phyloP scores from a whole-genome alignment of 2,888 invertebrate genomes.

The Drosophila ustulata region DNA sequence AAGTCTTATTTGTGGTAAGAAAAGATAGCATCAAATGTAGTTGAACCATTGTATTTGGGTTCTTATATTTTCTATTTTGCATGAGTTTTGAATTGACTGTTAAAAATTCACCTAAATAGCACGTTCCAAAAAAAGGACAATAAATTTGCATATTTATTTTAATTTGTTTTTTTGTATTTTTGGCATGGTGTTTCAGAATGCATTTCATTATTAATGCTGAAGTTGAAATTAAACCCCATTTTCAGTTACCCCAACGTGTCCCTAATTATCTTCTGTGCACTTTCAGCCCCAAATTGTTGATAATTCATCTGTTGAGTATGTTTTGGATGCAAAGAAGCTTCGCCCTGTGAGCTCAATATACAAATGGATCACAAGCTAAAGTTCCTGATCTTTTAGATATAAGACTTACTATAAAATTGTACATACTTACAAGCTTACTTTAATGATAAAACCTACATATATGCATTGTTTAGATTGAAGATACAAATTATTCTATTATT shows the following conservation, averaged over 20 bases:
- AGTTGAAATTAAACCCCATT: constrained; percentile 9
- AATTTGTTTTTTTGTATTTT: constrained; percentile 30
- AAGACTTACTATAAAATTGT: constrained; percentile 44
- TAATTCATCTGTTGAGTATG: constrained; percentile 77
- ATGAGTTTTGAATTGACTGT: constrained; percentile 43
- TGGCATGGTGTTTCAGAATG: constrained; percentile 63
- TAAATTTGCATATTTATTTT: constrained; percentile 26
- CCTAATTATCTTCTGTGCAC: constrained; percentile 58
- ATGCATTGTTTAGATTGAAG: constrained; percentile 39
- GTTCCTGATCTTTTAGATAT: constrained; percentile 67
- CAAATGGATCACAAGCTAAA: constrained; percentile 57
- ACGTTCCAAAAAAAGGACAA: constrained; percentile 46
- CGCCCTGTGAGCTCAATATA: constrained; percentile 41
- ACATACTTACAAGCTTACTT: constrained; percentile 38
- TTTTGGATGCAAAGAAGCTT: constrained; percentile 73
- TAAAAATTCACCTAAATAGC: constrained; percentile 39
- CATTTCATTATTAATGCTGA: constrained; percentile 32
- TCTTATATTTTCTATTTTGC: constrained; percentile 42
- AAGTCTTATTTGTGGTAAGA: constrained; percentile 46
- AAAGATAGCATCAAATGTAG: constrained; percentile 25
- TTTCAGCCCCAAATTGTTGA: constrained; percentile 80
- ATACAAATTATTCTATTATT: constrained; percentile 33
- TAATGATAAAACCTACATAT: neutral
- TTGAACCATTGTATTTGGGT: constrained; percentile 27
- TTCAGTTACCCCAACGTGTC: constrained; percentile 5